Base-by-base conservation (phyloP, 1,140 invertebrate genomes). In the Meloidogyne floridensis region DNA sequence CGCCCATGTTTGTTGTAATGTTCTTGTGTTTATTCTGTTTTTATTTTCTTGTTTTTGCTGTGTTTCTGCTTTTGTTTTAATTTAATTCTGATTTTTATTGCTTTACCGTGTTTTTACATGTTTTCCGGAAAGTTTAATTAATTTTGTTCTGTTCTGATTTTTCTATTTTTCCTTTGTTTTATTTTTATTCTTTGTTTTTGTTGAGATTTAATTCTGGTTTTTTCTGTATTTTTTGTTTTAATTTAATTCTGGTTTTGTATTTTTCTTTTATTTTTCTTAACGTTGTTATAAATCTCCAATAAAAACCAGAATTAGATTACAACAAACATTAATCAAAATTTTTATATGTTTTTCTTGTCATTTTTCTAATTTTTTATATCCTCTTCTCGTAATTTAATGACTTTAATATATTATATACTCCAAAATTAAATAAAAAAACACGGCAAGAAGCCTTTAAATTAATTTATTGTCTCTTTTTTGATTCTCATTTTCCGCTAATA, bases 401-500 rank as follows among this genome's bases (percentile, higher is more conserved):
- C 15, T 65, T 15, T 65, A 13, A 65, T 65, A 65, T 65, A 65
- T 65, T 65, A 32, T 32, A 32, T 32, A 65, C 59, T n/a, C 59
- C n/a, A 65, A 65, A n/a, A 65, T 59, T 15, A 18, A 32, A 32
- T 32, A 32, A 32, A 32, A 32, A 32, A 32, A 32, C 32, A 65
- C 59, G 59, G 59, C 59, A 65, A 15, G 59, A 65, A 65, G 15
- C 59, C 59, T 8, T 65, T 65, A 65, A 65, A 65, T 65, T 65
- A 65, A 65, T 65, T 65, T 65, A 65, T 65, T 65, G n/a, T 65
- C 59, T 65, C n/a, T 65, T 65, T 59, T 15, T 65, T 65, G 15
- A 18, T 65, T 65, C n/a, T 65, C 59, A 65, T 65, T 65, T 65
- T 65, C 59, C n/a, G 59, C 59, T 65, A 65, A 65, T 65, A n/a